Evolutionary conservation across 2,888 invertebrate genomes (phyloP).

Genomic region (Leptogaster cylindrica): DNA sequence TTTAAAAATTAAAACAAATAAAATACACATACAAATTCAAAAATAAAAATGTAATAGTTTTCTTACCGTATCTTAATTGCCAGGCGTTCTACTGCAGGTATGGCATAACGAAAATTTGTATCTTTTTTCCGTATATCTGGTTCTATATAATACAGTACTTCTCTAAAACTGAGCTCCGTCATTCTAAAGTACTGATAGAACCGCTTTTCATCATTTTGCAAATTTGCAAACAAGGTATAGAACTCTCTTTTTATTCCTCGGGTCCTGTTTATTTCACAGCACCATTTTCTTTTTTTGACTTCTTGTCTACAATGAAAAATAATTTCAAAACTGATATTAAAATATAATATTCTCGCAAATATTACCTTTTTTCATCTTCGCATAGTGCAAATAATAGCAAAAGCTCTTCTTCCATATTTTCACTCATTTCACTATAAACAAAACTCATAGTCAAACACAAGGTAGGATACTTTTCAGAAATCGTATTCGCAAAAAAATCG

Average conservation of each 20-base stretch:
- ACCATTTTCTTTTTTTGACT: not conserved
- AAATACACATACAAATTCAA: slow-evolving; percentile 13
- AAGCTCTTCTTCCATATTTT: not conserved
- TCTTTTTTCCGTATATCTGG: not conserved
- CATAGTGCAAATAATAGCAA: not conserved
- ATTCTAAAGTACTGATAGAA: slow-evolving; percentile 6
- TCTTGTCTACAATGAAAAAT: not conserved
- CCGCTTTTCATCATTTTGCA: slow-evolving; percentile 8
- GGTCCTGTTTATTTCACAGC: not conserved
- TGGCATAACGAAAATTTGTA: slow-evolving; percentile 4
- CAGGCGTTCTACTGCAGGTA: slow-evolving; percentile 1
- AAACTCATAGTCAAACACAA: not conserved
- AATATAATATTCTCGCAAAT: not conserved
- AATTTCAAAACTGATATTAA: not conserved
- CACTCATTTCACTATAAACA: slow-evolving; percentile 6
- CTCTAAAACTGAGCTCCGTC: not conserved
- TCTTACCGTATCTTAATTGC: slow-evolving; percentile 11
- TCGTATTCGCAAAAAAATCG: not conserved
- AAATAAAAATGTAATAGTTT: no score
- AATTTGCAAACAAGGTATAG: not conserved
- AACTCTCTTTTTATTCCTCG: slow-evolving; percentile 5
- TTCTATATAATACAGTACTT: not conserved
- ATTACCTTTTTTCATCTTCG: no score
- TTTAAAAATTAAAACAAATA: slow-evolving; percentile 12
- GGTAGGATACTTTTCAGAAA: not conserved